These are phyloP conservation scores for Apostichopus leukothele DNA, from an alignment of 53 echinoderm and acorn worm species.

Conservation along the genomic window DNA sequence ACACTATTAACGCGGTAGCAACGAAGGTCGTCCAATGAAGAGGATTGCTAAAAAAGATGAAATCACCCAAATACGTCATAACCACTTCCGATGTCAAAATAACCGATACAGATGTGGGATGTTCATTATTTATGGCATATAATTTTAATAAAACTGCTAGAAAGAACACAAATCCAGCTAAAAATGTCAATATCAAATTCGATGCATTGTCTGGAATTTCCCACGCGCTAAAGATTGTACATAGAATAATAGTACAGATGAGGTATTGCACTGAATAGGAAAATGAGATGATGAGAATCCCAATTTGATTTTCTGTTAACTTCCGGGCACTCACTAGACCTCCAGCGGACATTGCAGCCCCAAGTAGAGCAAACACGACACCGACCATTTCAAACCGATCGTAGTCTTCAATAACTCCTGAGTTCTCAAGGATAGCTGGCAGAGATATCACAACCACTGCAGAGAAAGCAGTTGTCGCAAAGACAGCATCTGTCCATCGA, in stretches of 20 bases:
- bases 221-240: not conserved
- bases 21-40: not conserved
- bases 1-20: not conserved
- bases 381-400: not conserved
- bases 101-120: not conserved
- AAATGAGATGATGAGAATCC: not conserved
- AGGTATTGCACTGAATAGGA: not conserved
- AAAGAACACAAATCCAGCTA: not conserved
- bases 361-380: not conserved
- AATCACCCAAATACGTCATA: conserved; percentile 4
- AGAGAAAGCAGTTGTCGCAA: not conserved
- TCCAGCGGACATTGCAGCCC: not conserved
- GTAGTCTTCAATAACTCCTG: not conserved
- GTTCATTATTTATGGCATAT: not conserved
- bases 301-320: not conserved
- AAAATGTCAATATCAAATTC: not conserved
- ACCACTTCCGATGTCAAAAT: conserved; percentile 1
- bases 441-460: not conserved
- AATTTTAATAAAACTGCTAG: not conserved
- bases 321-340: not conserved
- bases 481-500: not conserved
- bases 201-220: not conserved
- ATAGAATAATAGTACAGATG: not conserved
- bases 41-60: not conserved
- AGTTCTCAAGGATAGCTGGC: not conserved